Evolutionary conservation across 1,140 invertebrate genomes (phyloP), one percentile per base, ranked within the genome.

Genomic region (Bombus balteatus): DNA sequence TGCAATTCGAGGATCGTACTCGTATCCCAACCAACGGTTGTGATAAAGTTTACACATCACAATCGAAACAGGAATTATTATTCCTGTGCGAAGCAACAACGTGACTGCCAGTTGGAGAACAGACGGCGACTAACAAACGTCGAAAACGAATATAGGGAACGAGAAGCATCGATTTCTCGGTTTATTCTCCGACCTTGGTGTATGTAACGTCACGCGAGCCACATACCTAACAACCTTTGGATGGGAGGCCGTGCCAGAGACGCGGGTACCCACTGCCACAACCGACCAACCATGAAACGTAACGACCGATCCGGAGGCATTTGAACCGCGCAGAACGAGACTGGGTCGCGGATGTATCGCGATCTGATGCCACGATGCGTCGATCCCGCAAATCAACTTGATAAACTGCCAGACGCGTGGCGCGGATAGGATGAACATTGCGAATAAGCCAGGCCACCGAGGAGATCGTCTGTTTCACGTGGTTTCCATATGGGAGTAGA

Each of bases 171-270:
- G 79, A 77, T 83, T 89, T 84, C 83, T 88, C 88, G 91, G 94
- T 92, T 93, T 92, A 93, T 94, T 92, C 93, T 87, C 92, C 92
- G 94, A 95, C 94, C 94, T 95, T 95, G 94, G 87, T 39, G 91
- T 93, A 91, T 92, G 75, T 94, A 93, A 94, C 94, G 92, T 94
- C 94, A 94, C 87, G 89, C 88, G 89, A 92, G 87, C 84, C 92
- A 91, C 91, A 92, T 92, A 92, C 90, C 90, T 90, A 92, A 92
- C 92, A 91, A 92, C 92, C 92, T 92, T 92, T 90, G 90, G 88
- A 90, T 87, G 91, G 89, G 91, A 93, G 91, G 93, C 91, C 92
- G 88, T 83, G 65, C 65, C 53, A 59, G 43, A n/a, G 39, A 41
- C 25, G 34, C 34, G 65, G n/a, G 32, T 78, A 84, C 75, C 68